Evolutionary conservation across 2,113 vertebrate genomes (phyloP).

Genomic region (Cacatua alba): DNA sequence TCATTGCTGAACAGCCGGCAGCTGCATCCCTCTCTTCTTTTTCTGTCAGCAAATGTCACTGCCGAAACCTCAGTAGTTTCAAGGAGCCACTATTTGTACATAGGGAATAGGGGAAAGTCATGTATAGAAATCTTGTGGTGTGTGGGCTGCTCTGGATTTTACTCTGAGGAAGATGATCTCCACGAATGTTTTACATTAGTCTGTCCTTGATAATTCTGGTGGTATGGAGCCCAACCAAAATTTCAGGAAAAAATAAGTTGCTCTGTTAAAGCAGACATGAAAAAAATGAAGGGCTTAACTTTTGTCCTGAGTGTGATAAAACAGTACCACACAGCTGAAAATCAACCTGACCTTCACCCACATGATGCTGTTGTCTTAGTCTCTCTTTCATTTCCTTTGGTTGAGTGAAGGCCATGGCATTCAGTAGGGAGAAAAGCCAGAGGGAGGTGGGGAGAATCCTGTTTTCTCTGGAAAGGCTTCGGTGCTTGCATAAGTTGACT

Average conservation of each 20-base stretch:
- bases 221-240: constrained; percentile 38
- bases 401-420: constrained; percentile 54
- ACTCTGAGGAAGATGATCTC: neutral
- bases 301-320: constrained; percentile 71
- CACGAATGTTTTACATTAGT: constrained; percentile 52
- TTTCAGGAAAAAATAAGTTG: constrained; percentile 41
- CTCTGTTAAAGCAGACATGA: constrained; percentile 43
- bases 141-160: constrained; percentile 10
- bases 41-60: neutral
- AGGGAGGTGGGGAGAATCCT: constrained; percentile 57
- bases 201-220: constrained; percentile 25
- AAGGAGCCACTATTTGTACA: neutral
- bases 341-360: constrained; percentile 71
- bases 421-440: constrained; percentile 63
- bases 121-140: neutral
- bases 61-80: neutral
- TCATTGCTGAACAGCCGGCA: neutral
- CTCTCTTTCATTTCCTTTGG: constrained; percentile 58
- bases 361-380: constrained; percentile 59
- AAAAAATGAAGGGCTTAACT: constrained; percentile 58
- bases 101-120: neutral
- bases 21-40: neutral
- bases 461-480: constrained; percentile 60
- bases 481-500: constrained; percentile 37
- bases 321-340: constrained; percentile 67